phyloP scores from a whole-genome alignment of 2,888 invertebrate genomes.

The Dendrolimus pini region DNA sequence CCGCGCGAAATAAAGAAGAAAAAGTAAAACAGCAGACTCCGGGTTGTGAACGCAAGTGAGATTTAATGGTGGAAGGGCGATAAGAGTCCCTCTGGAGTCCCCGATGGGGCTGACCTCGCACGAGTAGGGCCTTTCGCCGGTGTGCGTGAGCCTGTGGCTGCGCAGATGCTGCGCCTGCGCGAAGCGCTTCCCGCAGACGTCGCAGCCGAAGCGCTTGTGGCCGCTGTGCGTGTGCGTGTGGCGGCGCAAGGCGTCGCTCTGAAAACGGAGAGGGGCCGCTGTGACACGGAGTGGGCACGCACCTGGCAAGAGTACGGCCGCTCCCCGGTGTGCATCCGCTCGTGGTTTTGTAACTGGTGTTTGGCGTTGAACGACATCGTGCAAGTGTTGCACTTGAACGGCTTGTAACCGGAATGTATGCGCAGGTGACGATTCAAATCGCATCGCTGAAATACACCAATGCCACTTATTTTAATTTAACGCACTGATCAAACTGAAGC shows the following conservation, averaged over 20 bases:
- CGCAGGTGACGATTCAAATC: conserved; percentile 70
- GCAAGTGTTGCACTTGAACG: conserved; percentile 64
- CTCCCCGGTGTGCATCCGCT: conserved; percentile 72
- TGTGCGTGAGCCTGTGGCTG: conserved; percentile 49
- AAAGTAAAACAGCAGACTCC: too few relatives aligned
- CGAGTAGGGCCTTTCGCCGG: conserved; percentile 44
- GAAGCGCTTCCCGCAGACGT: conserved; percentile 44
- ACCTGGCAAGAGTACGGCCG: conserved; percentile 69
- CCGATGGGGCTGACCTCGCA: conserved; percentile 47
- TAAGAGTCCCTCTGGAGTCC: not conserved
- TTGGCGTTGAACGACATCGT: conserved; percentile 74
- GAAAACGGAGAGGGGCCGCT: too few relatives aligned
- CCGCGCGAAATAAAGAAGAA: too few relatives aligned
- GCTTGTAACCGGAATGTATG: conserved; percentile 73
- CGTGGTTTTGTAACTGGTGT: conserved; percentile 72
- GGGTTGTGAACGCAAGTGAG: too few relatives aligned
- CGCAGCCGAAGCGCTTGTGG: conserved; percentile 44
- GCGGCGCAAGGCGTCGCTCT: conserved; percentile 26
- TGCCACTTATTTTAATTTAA: conserved; percentile 17
- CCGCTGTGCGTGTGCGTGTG: conserved; percentile 52
- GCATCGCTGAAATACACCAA: conserved; percentile 61
- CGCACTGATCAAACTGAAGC: not conserved
- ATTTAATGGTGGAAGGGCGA: too few relatives aligned
- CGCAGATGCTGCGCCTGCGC: conserved; percentile 49
- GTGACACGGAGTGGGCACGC: conserved; percentile 13